Evolutionary conservation across 2,113 vertebrate genomes (phyloP), one percentile per base, ranked within the genome.

Genomic region (Corythaixoides concolor): DNA sequence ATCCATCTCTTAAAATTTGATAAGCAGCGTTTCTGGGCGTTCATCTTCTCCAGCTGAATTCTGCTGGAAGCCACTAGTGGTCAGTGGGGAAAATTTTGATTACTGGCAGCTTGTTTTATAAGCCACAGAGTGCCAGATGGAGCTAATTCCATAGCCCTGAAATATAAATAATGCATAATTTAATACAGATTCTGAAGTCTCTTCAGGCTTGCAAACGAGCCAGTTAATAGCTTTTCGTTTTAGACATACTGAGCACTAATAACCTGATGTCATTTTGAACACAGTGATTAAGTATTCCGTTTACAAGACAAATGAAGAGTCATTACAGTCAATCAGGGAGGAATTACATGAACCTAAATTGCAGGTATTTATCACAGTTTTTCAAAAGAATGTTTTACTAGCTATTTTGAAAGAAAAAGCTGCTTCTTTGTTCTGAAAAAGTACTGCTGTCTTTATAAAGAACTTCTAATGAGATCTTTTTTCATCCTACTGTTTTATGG

Each of bases 221-320:
- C 67, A 70, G 60, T 85, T 87, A 87, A 79, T 92, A 93, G 63
- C 52, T 96, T 93, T 90, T 88, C 1, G 3, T 50, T 80, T 93
- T 86, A 85, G 81, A 49, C 4, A 6, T 74, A 59, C 55, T 52
- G 81, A 95, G 33, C 52, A 43, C 56, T 93, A 95, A 96, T 89
- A 92, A 94, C 67, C 52, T 79, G 70, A 77, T 90, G 70, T 90
- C 18, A 53, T 90, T 95, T 82, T 74, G 78, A 93, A 84, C 74
- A 89, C 60, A 37, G 89, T 83, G 78, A 92, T 95, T 93, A 95
- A 85, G 55, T 84, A 85, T 88, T 90, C 28, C 1, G 75, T 90
- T 97, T 96, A 93, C 63, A 91, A 92, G 94, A 91, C 72, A 95
- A 92, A 95, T 73, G 62, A 67, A 92, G 35, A 56, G 83, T 94